Base-by-base conservation (phyloP, 35 echinoderm and acorn worm genomes). In the Lytechinus variegatus region DNA sequence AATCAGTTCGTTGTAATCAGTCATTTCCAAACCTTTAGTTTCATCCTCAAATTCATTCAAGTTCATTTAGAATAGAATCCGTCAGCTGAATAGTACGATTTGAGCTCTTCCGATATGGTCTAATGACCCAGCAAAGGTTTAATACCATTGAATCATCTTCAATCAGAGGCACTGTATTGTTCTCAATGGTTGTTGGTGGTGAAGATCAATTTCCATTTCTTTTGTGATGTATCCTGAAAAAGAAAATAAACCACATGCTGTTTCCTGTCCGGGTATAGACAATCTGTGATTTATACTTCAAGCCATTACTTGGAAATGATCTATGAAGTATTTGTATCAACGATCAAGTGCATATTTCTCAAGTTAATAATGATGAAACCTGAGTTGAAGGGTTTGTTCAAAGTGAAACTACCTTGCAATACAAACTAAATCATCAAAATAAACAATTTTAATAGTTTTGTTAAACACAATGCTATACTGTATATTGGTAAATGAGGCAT, bases 401-500 rank as follows among this genome's bases (percentile, higher is more conserved):
- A 71, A 79, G 66, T n/a, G 66, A 79, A 79, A 79, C 66, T 79
- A 79, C 66, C n/a, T 79, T 79, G 66, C 66, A 79, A 79, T 19
- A 21, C 61, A 71, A 71, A 71, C 16, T 19, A 71, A 71, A 44
- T 44, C 5, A 19, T 13, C 61, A 71, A 71, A 71, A 19, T 8
- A 79, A 79, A 79, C 16, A n/a, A n/a, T 14, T 14, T 24, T 79
- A 24, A 24, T 79, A 16, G 8, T n/a, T 79, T 7, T 79, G 16
- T n/a, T 8, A 58, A 58, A 58, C 56, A 58, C 5, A 58, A 9
- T 11, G 56, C 13, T 10, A 13, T 58, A 58, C 13, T 58, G 56
- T 58, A 58, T 9, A 7, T 58, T 9, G 9, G 56, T 58, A 58
- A 58, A 58, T 58, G 13, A 11, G 56, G 9, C 56, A 58, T 58